phyloP scores from a whole-genome alignment of 1,140 invertebrate genomes.

The Pseudoatta argentina region DNA sequence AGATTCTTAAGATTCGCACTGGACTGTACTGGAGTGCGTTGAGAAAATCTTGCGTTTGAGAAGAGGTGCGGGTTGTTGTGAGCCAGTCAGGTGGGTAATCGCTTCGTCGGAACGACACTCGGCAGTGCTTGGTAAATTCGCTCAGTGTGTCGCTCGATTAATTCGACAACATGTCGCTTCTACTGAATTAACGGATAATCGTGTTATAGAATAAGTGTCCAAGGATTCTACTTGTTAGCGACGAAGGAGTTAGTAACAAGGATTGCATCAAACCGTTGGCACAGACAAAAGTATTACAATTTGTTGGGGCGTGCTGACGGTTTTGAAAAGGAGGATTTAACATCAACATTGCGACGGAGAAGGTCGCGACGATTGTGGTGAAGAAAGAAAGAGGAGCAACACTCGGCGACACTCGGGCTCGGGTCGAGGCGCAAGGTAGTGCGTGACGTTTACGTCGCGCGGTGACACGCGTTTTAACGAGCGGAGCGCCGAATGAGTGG shows the following conservation, averaged over 20 bases:
- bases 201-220: background rate
- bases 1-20: background rate
- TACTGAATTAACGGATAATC: too few species aligned
- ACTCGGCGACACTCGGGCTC: background rate
- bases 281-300: too few species aligned
- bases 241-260: background rate
- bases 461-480: slow-evolving; percentile 2
- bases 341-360: too few species aligned
- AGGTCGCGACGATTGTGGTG: background rate
- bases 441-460: slow-evolving; percentile 5
- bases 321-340: too few species aligned
- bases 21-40: background rate
- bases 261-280: background rate
- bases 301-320: too few species aligned
- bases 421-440: background rate
- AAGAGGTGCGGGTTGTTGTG: background rate
- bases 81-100: background rate
- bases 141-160: background rate
- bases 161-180: background rate
- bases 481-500: background rate
- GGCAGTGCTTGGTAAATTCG: background rate
- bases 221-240: background rate
- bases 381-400: background rate
- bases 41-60: background rate
- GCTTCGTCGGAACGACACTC: background rate